Base-by-base conservation (phyloP, 2,113 vertebrate species). In the Alethe castanea region DNA sequence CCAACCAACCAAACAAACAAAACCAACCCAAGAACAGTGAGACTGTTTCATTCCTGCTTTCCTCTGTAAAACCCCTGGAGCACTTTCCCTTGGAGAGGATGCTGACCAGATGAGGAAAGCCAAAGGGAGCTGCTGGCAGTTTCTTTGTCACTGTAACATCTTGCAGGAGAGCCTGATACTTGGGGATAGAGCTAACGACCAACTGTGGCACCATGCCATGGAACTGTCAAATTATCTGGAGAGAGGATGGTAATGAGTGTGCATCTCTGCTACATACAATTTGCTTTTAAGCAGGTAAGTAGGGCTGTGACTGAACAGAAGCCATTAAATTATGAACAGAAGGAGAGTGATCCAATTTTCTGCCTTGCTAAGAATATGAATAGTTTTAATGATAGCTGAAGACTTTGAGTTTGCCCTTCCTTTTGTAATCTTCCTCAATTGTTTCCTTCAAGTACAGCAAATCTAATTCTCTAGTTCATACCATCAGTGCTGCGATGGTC, bases 231-330 rank as follows among this genome's bases (percentile, higher is more conserved):
- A 86, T 95, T 94, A 80, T 79, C 73, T 79, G 74, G 31, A 88
- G 62, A 77, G 59, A 77, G 56, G 47, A 66, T 86, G 52, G 70
- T 90, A 95, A 94, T 91, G 92, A 90, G 44, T 92, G 94, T 92
- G 79, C 59, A 95, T 74, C 90, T 48, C 72, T 86, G 93, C 88
- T 94, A 94, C 72, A 67, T 86, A 48, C 44, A 74, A 90, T 90
- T 90, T 77, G 38, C 60, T 94, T 92, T 93, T 95, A 94, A 95
- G 85, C 85, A 82, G 85, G 93, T 93, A 97, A 90, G 90, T 92
- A 96, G 79, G 62, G 47, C 91, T 96, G 67, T 90, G 85, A 81
- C 76, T 86, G 85, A 97, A 91, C 87, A 93, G 79, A 92, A 94
- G 64, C 76, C 56, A 74, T 90, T 86, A 95, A 90, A 95, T 92